phyloP scores from a whole-genome alignment of 1,140 invertebrate genomes.

The Chrysomallon squamiferum region DNA sequence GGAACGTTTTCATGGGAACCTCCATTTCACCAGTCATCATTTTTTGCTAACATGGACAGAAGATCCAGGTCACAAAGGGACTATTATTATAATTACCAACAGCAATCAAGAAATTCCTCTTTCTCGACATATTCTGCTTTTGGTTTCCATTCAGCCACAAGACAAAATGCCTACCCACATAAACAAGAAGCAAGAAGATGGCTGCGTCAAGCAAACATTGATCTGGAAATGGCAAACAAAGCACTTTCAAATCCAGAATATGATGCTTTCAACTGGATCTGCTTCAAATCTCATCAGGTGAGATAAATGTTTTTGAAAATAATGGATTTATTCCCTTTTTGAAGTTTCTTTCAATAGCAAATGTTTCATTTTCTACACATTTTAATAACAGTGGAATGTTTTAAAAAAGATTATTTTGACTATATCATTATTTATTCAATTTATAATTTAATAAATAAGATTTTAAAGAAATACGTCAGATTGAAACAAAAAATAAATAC shows the following conservation, averaged over 20 bases:
- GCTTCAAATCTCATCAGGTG: conserved; percentile 37
- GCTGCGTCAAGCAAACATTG: conserved; percentile 28
- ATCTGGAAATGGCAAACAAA: conserved; percentile 16
- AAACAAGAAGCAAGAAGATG: conserved; percentile 22
- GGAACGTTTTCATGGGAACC: not conserved
- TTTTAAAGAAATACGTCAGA: too few relatives aligned
- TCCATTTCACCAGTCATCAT: not conserved
- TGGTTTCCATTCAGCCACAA: too few relatives aligned
- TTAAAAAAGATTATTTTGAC: too few relatives aligned
- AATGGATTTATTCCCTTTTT: too few relatives aligned
- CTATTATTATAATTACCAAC: not conserved
- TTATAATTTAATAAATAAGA: too few relatives aligned
- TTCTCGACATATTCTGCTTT: not conserved
- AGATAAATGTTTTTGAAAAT: too few relatives aligned
- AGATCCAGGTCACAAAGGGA: not conserved
- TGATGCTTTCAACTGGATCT: conserved; percentile 33
- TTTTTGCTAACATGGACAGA: not conserved
- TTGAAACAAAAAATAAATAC: too few relatives aligned
- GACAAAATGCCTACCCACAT: not conserved
- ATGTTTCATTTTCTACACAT: too few relatives aligned
- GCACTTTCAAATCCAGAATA: not conserved
- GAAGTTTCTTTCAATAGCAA: too few relatives aligned
- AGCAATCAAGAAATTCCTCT: not conserved
- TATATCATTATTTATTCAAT: too few relatives aligned
- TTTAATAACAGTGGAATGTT: too few relatives aligned